phyloP scores from a whole-genome alignment of 2,113 vertebrate genomes.

The Atractosteus spatula region DNA sequence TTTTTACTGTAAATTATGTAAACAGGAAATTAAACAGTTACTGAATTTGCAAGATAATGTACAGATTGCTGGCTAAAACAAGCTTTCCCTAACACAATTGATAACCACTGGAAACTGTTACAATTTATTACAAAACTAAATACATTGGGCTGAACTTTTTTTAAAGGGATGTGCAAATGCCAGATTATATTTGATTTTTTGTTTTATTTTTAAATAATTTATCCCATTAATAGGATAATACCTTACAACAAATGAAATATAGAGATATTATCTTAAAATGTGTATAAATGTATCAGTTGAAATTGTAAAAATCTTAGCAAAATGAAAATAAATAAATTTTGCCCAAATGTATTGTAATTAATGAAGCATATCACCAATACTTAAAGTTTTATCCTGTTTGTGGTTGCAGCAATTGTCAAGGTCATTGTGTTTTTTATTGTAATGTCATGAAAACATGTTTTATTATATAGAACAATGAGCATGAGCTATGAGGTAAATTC shows the following conservation, averaged over 20 bases:
- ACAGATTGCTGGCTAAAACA: background rate
- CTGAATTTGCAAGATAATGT: background rate
- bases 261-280: too few species aligned
- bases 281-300: too few species aligned
- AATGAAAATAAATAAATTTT: background rate
- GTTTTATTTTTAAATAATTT: too few species aligned
- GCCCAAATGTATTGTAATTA: background rate
- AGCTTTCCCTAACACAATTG: background rate
- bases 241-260: too few species aligned
- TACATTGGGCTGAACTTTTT: background rate
- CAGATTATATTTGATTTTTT: too few species aligned
- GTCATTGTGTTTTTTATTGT: background rate
- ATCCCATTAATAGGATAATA: too few species aligned
- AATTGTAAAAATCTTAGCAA: too few species aligned
- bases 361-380: background rate
- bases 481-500: too few species aligned
- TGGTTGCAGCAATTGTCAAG: background rate
- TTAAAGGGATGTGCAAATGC: background rate
- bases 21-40: background rate
- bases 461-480: too few species aligned
- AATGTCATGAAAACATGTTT: too few species aligned
- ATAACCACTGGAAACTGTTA: too few species aligned
- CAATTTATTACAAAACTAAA: constrained; percentile 2
- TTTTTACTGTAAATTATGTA: background rate
- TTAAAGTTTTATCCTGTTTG: background rate